Evolutionary conservation across 2,888 invertebrate species (phyloP), one percentile per base, ranked within the genome.

Genomic region (Lissonota sp.): DNA sequence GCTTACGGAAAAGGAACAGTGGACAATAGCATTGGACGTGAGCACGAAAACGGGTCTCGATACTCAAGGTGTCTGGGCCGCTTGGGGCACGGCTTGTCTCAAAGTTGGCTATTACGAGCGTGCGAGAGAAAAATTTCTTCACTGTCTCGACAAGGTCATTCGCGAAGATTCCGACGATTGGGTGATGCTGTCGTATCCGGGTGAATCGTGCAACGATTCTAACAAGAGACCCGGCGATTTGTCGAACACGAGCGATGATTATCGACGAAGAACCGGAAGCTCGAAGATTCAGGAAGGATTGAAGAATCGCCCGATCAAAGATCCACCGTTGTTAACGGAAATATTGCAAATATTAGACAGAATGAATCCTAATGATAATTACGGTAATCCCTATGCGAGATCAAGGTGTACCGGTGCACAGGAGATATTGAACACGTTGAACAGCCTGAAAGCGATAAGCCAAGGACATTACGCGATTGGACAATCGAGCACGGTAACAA

Each of bases 31-130:
- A 0, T 89, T 97, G 72, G 96, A 97, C 88, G 96, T 98, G 57
- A 97, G 98, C 1, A 96, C 98, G 0, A 98, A 98, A 93, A 96
- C 96, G 79, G 98, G 98, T 0, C 93, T 97, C 14, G 95, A 97
- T 14, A 94, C 95, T 6, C 91, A 90, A 87, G 96, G 97, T 53
- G 97, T 98, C 0, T 96, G 98, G 94, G 96, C 96, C 0, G 96
- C 97, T 0, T 98, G 98, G 97, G 98, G 98, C 0, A 95, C 97
- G 88, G 96, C 96, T 10, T 97, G 96, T 83, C 93, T 97, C 4
- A 96, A 95, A 87, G 96, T 96, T 0, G 97, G 98, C 0, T 96
- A 97, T 89, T 96, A 96, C 88, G 94, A 94, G 74, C 95, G 95
- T 60, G 98, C 98, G 40, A 93, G 97, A 14, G 95, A 96, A 80